Base-by-base conservation (phyloP, 2,113 vertebrate species). In the Corythoichthys haematopterus region DNA sequence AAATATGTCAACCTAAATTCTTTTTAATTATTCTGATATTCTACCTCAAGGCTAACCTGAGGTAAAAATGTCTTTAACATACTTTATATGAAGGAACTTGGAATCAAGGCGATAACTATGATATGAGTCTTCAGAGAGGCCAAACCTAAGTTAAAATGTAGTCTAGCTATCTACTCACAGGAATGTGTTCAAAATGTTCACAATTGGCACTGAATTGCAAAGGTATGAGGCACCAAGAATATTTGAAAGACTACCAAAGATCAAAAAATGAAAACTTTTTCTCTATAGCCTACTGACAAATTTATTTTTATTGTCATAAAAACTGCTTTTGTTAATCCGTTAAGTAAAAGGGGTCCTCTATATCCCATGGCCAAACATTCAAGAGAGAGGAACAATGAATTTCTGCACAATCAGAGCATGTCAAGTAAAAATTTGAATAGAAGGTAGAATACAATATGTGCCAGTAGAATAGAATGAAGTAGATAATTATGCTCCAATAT, bases 401-500 rank as follows among this genome's bases (percentile, higher is more conserved):
- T 74, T 74, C 53, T 68, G 56, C 53, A 60, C 74, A 79, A 64
- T 61, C 63, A 67, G 15, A 80, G 81, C 12, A 14, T 78, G 70
- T 71, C 76, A 68, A 77, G 79, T 72, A 84, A 84, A 81, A 77
- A 84, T 83, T 80, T 77, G 77, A 81, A 82, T 65, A 67, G 68
- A 74, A 83, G 64, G 66, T 72, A 51, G 77, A 78, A 79, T 75
- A 87, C 81, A 85, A 84, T 85, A 80, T 68, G 69, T 64, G 75
- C 66, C 28, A 36, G 72, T 65, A 85, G 75, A 85, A 80, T 71
- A 78, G 73, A 82, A 67, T 35, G 77, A 87, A 83, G 78, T 81
- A 67, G 80, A 89, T 89, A 88, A 90, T 90, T 89, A 86, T 75
- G 76, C 70, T 86, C 82, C 91, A 90, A 88, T 88, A 90, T 91